Evolutionary conservation across 2,888 invertebrate genomes (phyloP).

Genomic region (Meloe dianella): DNA sequence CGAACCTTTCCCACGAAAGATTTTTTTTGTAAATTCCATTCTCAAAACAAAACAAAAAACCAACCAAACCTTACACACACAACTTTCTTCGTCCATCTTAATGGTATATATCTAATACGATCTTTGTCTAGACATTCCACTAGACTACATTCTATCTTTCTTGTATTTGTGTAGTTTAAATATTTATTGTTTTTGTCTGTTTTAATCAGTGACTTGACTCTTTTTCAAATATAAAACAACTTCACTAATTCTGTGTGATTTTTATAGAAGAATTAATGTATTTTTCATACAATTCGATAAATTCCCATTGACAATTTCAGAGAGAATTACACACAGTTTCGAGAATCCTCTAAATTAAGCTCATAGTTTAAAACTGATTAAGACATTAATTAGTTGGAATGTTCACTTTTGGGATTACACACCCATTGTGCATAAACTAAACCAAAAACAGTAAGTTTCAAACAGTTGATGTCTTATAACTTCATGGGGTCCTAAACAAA

Average conservation of each 20-base stretch:
- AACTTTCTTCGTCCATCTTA: conserved; percentile 5
- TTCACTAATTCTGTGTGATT: too few relatives aligned
- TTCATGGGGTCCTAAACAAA: too few relatives aligned
- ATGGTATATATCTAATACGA: conserved; percentile 21
- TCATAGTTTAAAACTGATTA: conserved; percentile 34
- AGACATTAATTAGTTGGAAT: conserved; percentile 36
- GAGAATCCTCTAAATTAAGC: neutral
- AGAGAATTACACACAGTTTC: neutral
- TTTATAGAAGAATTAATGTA: too few relatives aligned
- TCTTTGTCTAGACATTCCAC: conserved; percentile 54
- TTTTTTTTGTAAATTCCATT: neutral
- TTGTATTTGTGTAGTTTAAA: conserved; percentile 10
- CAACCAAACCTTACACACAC: neutral
- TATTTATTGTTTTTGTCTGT: neutral
- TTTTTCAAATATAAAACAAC: conserved; percentile 1
- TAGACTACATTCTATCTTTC: conserved; percentile 40
- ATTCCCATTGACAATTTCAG: too few relatives aligned
- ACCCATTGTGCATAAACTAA: neutral
- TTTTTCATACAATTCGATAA: neutral
- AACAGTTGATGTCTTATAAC: too few relatives aligned
- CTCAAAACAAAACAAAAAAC: neutral
- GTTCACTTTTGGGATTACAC: conserved; percentile 27
- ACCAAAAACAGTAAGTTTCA: neutral
- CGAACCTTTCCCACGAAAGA: conserved; percentile 4
- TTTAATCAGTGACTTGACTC: neutral